Evolutionary conservation across 2,797 vertebrate genomes (phyloP), one percentile per base, ranked within the genome.

Genomic region (Acrossocheilus fasciatus): DNA sequence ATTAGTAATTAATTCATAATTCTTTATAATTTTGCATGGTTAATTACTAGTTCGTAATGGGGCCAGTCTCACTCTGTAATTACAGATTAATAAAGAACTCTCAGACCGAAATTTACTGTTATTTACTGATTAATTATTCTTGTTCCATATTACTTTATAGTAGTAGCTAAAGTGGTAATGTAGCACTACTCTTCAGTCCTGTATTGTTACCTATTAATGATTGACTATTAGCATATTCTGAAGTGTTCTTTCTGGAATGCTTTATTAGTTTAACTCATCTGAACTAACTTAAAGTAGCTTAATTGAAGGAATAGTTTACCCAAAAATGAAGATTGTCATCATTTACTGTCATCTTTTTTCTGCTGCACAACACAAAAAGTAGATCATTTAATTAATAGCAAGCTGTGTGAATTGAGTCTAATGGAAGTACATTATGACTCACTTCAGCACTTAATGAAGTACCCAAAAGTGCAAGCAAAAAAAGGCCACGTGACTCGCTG

Each of bases 341-440:
- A 39, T n/a, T 41, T 41, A 12, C 20, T 57, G 2, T 4, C 4
- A 36, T 20, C 15, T 57, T 17, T 54, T 76, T 39, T 34, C 7
- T 12, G 9, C 69, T 36, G 30, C 30, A 50, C 18, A 54, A 54
- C 47, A 76, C 47, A 76, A 76, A 76, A 76, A 36, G 18, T 76
- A 23, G 9, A 74, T 43, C 11, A 43, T 72, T 72, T 72, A 72
- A 72, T 30, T 74, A 72, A 45, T 41, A 45, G 23, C 41, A 6
- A 15, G 70, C 41, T 45, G 41, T n/a, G 70, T 26, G 41, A 72
- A 45, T 26, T 45, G 23, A 72, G 23, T 43, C 23, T 72, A 43
- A 72, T 72, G 39, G 10, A 41, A 45, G 41, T n/a, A 72, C 69
- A 72, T n/a, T 43, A 72, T 72, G 70, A 72, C 70, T 72, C 70